Base-by-base conservation (phyloP, 2,113 vertebrate species). In the Oophaga pumilio region DNA sequence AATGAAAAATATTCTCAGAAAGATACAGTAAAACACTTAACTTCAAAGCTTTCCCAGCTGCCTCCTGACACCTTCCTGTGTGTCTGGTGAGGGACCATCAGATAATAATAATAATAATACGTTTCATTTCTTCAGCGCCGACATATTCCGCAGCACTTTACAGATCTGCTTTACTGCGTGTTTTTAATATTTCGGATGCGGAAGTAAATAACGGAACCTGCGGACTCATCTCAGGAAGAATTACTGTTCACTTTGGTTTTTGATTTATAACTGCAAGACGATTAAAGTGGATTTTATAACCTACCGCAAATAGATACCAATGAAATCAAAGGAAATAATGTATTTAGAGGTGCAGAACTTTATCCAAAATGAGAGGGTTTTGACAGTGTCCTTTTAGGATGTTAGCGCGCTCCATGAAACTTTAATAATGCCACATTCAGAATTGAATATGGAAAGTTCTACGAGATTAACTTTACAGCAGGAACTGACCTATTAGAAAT, bases 341-440 rank as follows among this genome's bases (percentile, higher is more conserved):
- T 49, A 64, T 56, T 83, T 74, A 83, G 17, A 43, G 82, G 14
- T 18, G 8, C 17, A 68, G 53, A 84, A 50, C 50, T 84, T 68
- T 28, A 66, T 59, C 80, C 81, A 66, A 88, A 88, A 77, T 50
- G 20, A 77, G 87, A 77, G 74, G 26, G 71, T 77, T 84, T 77
- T 77, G 80, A 88, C 81, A 77, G 71, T 88, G 87, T 88, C 87
- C 87, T 88, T 88, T 84, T 84, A 83, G 62, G 81, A 77, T 88
- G 87, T 88, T 88, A 77, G 87, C 62, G 87, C 87, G 87, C 87
- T 88, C 87, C 87, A 88, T 84, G 87, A 88, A 88, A 88, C 87
- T 88, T 88, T 88, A 88, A 88, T 88, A 88, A 88, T 88, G 87
- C 87, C 87, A 88, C 87, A 88, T 88, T 84, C 87, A 53, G 87